Evolutionary conservation across 2,113 vertebrate genomes (phyloP).

Genomic region (Tapirus terrestris): DNA sequence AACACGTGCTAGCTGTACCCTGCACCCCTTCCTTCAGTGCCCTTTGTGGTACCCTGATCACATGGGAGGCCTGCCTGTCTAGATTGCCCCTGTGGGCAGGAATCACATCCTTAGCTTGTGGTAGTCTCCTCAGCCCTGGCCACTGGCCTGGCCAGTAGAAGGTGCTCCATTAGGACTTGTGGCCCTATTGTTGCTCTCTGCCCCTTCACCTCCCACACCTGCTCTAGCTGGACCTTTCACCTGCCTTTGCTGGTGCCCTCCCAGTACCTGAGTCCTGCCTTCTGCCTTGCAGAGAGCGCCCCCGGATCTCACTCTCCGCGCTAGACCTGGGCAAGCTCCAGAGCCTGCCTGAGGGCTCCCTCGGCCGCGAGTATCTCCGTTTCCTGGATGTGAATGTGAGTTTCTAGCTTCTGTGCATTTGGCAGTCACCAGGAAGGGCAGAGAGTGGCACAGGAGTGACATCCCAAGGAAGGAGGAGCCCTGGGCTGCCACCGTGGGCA

Average conservation of each 20-base stretch:
- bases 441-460: neutral
- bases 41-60: neutral
- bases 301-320: slow-evolving; percentile 93
- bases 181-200: neutral
- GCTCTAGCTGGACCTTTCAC: neutral
- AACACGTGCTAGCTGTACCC: neutral
- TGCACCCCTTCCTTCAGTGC: neutral
- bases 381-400: slow-evolving; percentile 96
- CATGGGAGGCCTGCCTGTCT: neutral
- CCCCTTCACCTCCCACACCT: neutral
- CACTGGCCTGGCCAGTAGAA: neutral
- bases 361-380: slow-evolving; percentile 93
- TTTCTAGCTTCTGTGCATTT: neutral
- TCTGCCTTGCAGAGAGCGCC: slow-evolving; percentile 90
- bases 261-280: neutral
- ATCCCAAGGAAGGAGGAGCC: neutral
- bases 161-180: neutral
- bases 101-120: neutral
- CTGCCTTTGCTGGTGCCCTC: neutral
- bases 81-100: neutral
- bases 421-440: neutral
- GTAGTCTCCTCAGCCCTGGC: neutral
- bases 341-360: slow-evolving; percentile 89
- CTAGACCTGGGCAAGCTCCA: slow-evolving; percentile 89
- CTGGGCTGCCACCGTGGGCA: neutral